Percentiles rank a stretch among this genome's conserved stretches.
phyloP scores from a whole-genome alignment of 2,113 vertebrate genomes.

The Brachyhypopomus occidentalis region DNA sequence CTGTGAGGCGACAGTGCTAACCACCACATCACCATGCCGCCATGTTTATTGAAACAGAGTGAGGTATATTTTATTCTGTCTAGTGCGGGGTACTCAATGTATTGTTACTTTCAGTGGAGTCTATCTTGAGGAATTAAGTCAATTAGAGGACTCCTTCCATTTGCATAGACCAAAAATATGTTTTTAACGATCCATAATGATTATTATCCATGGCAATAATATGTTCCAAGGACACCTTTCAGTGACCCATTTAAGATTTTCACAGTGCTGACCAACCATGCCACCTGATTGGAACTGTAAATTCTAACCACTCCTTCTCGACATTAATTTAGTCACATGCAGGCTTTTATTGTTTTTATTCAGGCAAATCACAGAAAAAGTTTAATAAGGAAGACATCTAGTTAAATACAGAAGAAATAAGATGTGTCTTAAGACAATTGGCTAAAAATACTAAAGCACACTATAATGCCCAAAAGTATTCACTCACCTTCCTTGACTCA shows the following conservation, averaged over 20 bases:
- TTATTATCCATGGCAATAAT: conserved; percentile 18
- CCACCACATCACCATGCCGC: too few species aligned
- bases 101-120: conserved; percentile 8
- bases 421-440: too few species aligned
- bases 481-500: too few species aligned
- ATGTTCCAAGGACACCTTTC: neutral
- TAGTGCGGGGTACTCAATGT: too few species aligned
- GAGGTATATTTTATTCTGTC: neutral
- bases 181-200: conserved; percentile 22
- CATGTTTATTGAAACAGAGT: neutral
- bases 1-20: too few species aligned
- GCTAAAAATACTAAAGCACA: too few species aligned
- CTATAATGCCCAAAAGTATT: too few species aligned
- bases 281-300: neutral
- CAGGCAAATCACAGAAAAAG: neutral
- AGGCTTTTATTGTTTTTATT: neutral
- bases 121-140: neutral
- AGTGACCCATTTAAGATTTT: conserved; percentile 4
- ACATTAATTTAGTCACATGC: neutral
- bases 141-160: neutral
- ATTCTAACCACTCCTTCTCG: neutral
- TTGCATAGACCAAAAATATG: conserved; percentile 2
- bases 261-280: neutral
- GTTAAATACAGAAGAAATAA: too few species aligned
- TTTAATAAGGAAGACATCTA: too few species aligned